Evolutionary conservation across 2,888 invertebrate genomes (phyloP), one percentile per base, ranked within the genome.

Genomic region (Noctua janthina): DNA sequence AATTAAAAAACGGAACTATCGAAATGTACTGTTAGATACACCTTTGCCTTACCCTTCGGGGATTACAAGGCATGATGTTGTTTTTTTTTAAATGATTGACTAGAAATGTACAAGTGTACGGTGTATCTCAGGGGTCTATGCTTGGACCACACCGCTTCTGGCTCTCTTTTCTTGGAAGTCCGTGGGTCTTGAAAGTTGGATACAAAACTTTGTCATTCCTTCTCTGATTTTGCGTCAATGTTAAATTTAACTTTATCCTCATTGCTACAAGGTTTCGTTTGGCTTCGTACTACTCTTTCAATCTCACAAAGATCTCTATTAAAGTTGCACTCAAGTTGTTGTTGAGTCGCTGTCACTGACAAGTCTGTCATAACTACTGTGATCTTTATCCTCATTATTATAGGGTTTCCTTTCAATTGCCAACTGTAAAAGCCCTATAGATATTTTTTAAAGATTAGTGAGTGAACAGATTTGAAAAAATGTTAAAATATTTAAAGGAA

Each of bases 401-500:
- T 29, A 62, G 2, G 29, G 29, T 29, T 62, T 29, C 29, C 29
- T 64, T 64, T 64, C 2, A 62, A 62, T 35, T 62, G 29, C 7
- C 2, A 59, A 59, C 13, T 35, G 8, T 17, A 0, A 62, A 62
- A 15, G 6, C 29, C 29, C 15, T n/a, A 23, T 43, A n/a, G 3
- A 43, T 43, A 20, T 51, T 20, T 49, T 39, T 73, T 20, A 15
- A n/a, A 35, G 23, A 59, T 85, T 80, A 54, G 51, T 82, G 51
- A 66, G 74, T 39, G 51, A 70, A 29, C 64, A 15, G 69, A 73
- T 49, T 70, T 64, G n/a, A 56, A 39, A 1, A 4, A 51, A 64
- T 15, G 35, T 43, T 59, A 23, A 23, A 49, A 49, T 82, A n/a
- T 80, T 76, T 46, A 84, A 79, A 51, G 6, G n/a, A 43, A 71